A percentile compares a stretch with the other conserved stretches of the same genome.
Evolutionary conservation across 2,888 invertebrate genomes (phyloP).

Genomic region (Chrysina gloriosa): DNA sequence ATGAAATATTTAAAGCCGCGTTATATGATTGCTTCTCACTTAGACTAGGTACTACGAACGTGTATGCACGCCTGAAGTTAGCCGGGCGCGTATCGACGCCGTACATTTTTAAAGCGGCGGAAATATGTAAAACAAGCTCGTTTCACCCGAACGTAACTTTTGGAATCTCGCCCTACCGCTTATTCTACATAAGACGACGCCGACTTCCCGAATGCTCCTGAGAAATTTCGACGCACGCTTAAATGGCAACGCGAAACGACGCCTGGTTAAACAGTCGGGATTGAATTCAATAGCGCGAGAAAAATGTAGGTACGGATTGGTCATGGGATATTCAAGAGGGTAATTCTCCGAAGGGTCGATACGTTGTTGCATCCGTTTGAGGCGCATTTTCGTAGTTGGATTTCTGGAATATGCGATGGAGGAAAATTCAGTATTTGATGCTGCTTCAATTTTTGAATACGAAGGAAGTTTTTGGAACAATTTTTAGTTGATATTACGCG

Average conservation of each 20-base stretch:
- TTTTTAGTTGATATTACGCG: too few species aligned
- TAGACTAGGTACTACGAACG: too few species aligned
- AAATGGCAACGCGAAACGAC: neutral
- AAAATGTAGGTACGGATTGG: neutral
- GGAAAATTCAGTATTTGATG: too few species aligned
- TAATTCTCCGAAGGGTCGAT: too few species aligned
- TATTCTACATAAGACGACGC: neutral
- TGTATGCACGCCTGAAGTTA: neutral
- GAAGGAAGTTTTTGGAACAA: too few species aligned
- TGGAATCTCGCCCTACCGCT: neutral
- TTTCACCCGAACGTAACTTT: neutral
- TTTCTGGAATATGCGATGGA: too few species aligned
- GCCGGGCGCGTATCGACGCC: neutral
- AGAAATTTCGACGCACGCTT: neutral
- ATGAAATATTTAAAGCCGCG: constrained; percentile 4
- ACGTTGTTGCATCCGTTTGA: too few species aligned
- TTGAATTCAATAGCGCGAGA: constrained; percentile 4
- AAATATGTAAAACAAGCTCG: constrained; percentile 7
- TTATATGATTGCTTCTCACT: constrained; percentile 17
- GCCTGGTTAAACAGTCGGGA: neutral
- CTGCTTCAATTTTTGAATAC: too few species aligned
- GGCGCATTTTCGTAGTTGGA: too few species aligned
- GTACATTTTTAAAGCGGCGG: constrained; percentile 9
- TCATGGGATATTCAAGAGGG: constrained; percentile 1
- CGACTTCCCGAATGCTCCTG: neutral